Evolutionary conservation across 2,113 vertebrate genomes (phyloP), one percentile per base, ranked within the genome.

Genomic region (Crypturellus undulatus): DNA sequence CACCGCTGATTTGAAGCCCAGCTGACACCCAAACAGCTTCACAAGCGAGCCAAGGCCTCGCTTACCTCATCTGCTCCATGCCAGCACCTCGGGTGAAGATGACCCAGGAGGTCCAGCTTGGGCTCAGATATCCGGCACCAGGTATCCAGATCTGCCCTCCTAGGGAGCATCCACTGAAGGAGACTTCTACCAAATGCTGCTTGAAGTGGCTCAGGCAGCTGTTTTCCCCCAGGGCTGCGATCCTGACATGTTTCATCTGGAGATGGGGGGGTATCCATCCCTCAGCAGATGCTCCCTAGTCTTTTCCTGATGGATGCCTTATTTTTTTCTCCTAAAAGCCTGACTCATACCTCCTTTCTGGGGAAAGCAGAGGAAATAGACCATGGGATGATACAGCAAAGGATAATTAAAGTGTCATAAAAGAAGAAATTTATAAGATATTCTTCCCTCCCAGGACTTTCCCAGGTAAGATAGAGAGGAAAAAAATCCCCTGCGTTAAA

Each of bases 271-370:
- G 28, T 79, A 36, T 51, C 49, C 1, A 0, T 40, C 24, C 12
- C 45, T 85, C 87, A 81, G 52, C 36, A 1, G 4, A 60, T 5
- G 1, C 34, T 70, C 45, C 84, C 89, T 73, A 67, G 24, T 85
- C 79, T 92, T 88, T 64, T 82, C 68, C 56, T 40, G 63, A 49
- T 73, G 25, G n/a, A 47, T 65, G 65, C 76, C 19, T n/a, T 76
- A 85, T 87, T 76, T n/a, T n/a, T 72, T 95, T 93, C 94, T 89
- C 83, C 72, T 83, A 93, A 92, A 97, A 97, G 72, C 51, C 20
- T 95, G 96, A 97, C 84, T 95, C 95, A 87, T 8, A 16, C 86
- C 89, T 95, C 87, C 87, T 3, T 19, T 18, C 38, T 59, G 62
- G 82, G 79, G 86, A 83, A 58, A 86, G 75, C 12, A 25, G 69